Evolutionary conservation across 2,888 invertebrate species (phyloP).

Genomic region (Philopedon plagiatum): DNA sequence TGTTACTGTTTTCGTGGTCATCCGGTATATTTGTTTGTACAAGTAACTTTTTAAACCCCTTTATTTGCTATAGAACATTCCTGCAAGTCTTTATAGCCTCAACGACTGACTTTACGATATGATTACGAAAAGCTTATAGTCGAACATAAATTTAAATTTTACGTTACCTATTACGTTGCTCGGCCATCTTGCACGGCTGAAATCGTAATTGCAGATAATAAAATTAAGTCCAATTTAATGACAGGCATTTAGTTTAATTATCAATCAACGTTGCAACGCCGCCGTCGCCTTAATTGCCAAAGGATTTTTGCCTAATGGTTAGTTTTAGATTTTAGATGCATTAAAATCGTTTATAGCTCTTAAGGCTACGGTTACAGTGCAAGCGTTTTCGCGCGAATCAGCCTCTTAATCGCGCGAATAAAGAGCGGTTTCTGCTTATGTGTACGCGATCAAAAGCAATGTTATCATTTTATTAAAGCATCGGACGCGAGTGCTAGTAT

Average conservation of each 20-base stretch:
- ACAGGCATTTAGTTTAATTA: constrained; percentile 47
- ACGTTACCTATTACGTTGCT: constrained; percentile 38
- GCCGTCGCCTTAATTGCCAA: constrained; percentile 3
- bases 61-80: constrained; percentile 12
- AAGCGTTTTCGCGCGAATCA: no score
- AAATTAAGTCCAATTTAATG: constrained; percentile 47
- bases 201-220: constrained; percentile 48
- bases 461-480: no score
- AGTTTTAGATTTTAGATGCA: no score
- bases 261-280: constrained; percentile 41
- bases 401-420: no score
- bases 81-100: constrained; percentile 7
- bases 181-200: constrained; percentile 47
- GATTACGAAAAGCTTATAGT: constrained; percentile 23
- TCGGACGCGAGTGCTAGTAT: no score
- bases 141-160: constrained; percentile 44
- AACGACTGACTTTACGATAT: constrained; percentile 19
- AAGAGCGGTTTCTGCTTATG: no score
- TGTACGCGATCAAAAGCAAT: no score
- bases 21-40: no score
- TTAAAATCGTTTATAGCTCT: no score
- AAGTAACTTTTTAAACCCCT: background rate
- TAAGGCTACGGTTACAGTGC: no score
- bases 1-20: no score
- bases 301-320: constrained; percentile 12